Percentiles rank a stretch among this genome's conserved stretches.
These are phyloP conservation scores for Macaria notata DNA, from an alignment of 2,888 invertebrate genomes.

Conservation along the genomic window DNA sequence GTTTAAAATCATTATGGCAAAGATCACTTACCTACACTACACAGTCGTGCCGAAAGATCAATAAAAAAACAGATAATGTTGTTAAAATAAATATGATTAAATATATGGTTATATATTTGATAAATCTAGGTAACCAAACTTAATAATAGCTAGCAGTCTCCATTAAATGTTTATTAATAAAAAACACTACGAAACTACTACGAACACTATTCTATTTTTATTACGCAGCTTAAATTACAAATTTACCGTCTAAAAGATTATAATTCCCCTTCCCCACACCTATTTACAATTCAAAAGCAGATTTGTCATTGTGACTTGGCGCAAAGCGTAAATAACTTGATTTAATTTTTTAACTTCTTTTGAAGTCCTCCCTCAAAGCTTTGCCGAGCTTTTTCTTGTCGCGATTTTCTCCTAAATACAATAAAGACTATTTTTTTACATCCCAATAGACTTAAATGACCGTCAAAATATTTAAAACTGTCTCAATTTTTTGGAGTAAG, in stretches of 20 bases:
- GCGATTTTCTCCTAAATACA: conserved; percentile 23
- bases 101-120: no score
- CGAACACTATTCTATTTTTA: background rate
- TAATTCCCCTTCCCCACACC: conserved; percentile 16
- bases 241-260: conserved; percentile 12
- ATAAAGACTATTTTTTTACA: conserved; percentile 23
- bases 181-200: no score
- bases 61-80: no score
- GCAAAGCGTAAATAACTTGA: conserved; percentile 33
- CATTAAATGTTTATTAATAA: no score
- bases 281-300: conserved; percentile 28
- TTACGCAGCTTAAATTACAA: conserved; percentile 5
- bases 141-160: no score
- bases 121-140: no score
- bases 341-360: conserved; percentile 35
- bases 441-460: conserved; percentile 24
- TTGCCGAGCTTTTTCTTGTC: conserved; percentile 20
- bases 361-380: conserved; percentile 20
- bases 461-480: conserved; percentile 17
- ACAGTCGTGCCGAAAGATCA: no score
- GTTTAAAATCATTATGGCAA: no score
- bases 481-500: conserved; percentile 15
- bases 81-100: no score
- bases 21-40: no score
- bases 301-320: conserved; percentile 29